A percentile compares a stretch with the other conserved stretches of the same genome.
Evolutionary conservation across 2,888 invertebrate species (phyloP).

Genomic region (Lomographa bimaculata): DNA sequence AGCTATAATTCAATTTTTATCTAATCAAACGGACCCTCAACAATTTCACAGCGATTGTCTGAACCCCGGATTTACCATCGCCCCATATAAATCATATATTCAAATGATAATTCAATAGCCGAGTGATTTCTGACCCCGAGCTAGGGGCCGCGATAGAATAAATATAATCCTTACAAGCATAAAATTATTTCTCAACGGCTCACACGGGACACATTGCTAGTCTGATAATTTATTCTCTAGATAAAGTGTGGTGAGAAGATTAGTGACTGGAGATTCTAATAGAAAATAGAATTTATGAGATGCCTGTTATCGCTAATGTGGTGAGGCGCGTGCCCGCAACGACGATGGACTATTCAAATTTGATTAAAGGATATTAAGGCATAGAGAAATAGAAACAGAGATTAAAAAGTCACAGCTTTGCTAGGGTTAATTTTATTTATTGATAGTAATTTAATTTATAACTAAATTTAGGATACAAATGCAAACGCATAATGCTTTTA

Average conservation of each 20-base stretch:
- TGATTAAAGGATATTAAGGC: slow-evolving; percentile 49
- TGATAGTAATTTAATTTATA: slow-evolving; percentile 4
- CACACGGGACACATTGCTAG: slow-evolving; percentile 64
- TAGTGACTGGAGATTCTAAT: slow-evolving; percentile 66
- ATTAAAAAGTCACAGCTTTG: slow-evolving; percentile 24
- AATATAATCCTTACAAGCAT: slow-evolving; percentile 67
- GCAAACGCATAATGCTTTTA: no score
- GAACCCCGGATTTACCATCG: slow-evolving; percentile 63
- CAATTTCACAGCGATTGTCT: slow-evolving; percentile 68
- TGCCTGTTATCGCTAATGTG: slow-evolving; percentile 62
- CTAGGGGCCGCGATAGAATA: slow-evolving; percentile 60
- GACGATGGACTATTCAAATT: slow-evolving; percentile 56
- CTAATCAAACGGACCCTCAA: slow-evolving; percentile 67
- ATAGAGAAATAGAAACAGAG: slow-evolving; percentile 22
- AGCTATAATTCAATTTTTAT: slow-evolving; percentile 61
- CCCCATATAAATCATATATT: slow-evolving; percentile 71
- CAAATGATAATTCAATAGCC: slow-evolving; percentile 81
- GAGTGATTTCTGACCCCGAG: slow-evolving; percentile 66
- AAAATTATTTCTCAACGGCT: slow-evolving; percentile 64
- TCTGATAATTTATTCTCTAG: slow-evolving; percentile 69
- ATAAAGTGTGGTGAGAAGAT: slow-evolving; percentile 59
- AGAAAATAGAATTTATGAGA: slow-evolving; percentile 68
- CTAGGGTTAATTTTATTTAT: slow-evolving; percentile 16
- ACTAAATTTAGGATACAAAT: no score
- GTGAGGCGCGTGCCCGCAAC: slow-evolving; percentile 63